These are phyloP conservation scores for Micronisus gabar DNA, from an alignment of 2,113 vertebrate species.

Conservation along the genomic window DNA sequence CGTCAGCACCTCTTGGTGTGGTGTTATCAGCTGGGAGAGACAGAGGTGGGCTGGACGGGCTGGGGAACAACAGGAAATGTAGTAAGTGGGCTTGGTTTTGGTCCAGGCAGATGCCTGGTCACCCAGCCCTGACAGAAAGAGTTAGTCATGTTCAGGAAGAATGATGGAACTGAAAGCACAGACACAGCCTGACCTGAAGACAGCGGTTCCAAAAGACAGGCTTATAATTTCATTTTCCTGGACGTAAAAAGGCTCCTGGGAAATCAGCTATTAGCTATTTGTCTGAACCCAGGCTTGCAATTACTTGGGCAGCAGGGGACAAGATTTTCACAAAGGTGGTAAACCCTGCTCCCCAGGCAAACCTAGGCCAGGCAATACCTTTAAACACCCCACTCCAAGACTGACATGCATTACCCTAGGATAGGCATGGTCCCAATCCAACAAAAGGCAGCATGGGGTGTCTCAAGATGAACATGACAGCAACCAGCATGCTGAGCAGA, in stretches of 20 bases:
- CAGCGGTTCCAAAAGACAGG: not conserved
- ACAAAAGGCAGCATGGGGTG: not conserved
- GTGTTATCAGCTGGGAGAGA: not conserved
- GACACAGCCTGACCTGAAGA: not conserved
- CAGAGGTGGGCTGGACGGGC: not conserved
- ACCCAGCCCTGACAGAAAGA: not conserved
- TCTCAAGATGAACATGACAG: not conserved
- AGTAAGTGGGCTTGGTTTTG: not conserved
- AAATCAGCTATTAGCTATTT: not conserved
- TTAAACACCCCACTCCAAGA: not conserved
- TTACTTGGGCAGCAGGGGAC: not conserved
- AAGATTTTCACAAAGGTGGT: not conserved
- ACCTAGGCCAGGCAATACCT: not conserved
- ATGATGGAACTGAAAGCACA: not conserved
- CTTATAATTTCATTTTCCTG: not conserved
- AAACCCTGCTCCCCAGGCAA: not conserved
- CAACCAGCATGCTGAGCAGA: not conserved
- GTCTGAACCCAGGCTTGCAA: not conserved
- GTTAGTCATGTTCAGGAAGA: conserved; percentile 32
- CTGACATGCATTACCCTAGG: not conserved
- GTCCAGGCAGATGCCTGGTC: not conserved
- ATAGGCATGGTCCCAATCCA: not conserved
- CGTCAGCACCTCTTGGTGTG: not conserved
- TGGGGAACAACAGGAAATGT: conserved; percentile 18
- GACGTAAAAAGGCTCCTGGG: not conserved